phyloP scores from a whole-genome alignment of 2,888 invertebrate species.

The Caenorhabditis angaria region DNA sequence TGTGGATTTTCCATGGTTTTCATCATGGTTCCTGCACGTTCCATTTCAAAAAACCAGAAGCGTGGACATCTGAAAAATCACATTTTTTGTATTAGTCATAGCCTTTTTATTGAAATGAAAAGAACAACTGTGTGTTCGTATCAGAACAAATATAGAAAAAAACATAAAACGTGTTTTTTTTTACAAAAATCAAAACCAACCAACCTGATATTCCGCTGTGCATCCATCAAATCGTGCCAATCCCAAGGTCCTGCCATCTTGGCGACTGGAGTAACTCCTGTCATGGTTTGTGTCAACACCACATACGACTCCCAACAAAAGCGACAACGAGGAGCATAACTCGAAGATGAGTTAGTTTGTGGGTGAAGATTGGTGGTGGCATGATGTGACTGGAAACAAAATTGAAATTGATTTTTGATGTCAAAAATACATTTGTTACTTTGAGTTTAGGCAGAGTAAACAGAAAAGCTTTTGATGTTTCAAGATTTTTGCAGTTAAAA shows the following conservation, averaged over 20 bases:
- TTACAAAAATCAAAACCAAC: constrained; percentile 5
- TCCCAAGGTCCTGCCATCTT: constrained; percentile 33
- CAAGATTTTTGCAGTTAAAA: background rate
- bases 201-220: constrained; percentile 24
- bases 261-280: constrained; percentile 14
- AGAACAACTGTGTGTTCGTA: background rate
- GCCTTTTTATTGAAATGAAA: background rate
- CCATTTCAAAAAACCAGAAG: constrained; percentile 36
- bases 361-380: background rate
- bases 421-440: too few relatives aligned
- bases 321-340: background rate
- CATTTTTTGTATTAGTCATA: background rate
- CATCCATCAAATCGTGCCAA: constrained; percentile 34
- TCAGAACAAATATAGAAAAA: constrained; percentile 3
- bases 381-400: background rate
- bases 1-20: background rate
- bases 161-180: too few relatives aligned
- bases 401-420: background rate
- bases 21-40: constrained; percentile 28
- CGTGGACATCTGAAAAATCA: constrained; percentile 34
- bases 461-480: background rate
- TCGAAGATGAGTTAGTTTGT: too few relatives aligned
- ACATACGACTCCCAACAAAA: constrained; percentile 41
- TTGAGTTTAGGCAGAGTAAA: too few relatives aligned
- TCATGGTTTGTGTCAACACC: constrained; percentile 21